Conservation (phyloP, 2,888 invertebrate genomes). For the Ophion ventricosus region DNA sequence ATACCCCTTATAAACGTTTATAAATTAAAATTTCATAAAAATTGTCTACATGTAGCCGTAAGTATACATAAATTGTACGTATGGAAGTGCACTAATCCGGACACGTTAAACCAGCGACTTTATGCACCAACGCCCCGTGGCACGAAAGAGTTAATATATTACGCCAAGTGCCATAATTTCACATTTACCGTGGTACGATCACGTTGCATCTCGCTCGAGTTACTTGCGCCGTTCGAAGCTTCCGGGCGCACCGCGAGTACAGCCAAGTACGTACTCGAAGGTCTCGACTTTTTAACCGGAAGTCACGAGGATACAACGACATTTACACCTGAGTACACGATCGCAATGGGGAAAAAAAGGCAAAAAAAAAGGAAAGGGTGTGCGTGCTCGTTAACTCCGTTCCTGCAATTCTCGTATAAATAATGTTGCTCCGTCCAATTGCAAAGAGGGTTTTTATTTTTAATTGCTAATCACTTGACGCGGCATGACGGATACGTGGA, state of each 20-base stretch:
- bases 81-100: constrained; percentile 55
- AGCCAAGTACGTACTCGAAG: constrained; percentile 28
- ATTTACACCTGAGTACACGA: constrained; percentile 1
- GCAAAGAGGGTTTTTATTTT: background rate
- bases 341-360: constrained; percentile 11
- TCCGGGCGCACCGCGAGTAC: constrained; percentile 33
- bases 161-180: constrained; percentile 45
- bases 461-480: background rate
- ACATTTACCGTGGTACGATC: constrained; percentile 36
- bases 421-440: background rate
- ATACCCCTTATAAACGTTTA: too few species aligned
- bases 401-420: background rate
- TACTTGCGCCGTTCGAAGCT: constrained; percentile 41
- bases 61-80: constrained; percentile 1
- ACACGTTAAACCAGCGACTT: constrained; percentile 47
- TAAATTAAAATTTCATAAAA: too few species aligned
- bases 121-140: constrained; percentile 43
- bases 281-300: constrained; percentile 52
- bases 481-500: too few species aligned
- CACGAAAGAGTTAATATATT: constrained; percentile 53
- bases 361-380: background rate
- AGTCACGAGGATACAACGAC: constrained; percentile 23
- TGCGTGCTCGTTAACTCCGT: background rate
- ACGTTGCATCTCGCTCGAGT: constrained; percentile 44
- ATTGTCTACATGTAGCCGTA: constrained; percentile 10